phyloP scores from a whole-genome alignment of 2,113 vertebrate species.

The Atlantisia rogersi region DNA sequence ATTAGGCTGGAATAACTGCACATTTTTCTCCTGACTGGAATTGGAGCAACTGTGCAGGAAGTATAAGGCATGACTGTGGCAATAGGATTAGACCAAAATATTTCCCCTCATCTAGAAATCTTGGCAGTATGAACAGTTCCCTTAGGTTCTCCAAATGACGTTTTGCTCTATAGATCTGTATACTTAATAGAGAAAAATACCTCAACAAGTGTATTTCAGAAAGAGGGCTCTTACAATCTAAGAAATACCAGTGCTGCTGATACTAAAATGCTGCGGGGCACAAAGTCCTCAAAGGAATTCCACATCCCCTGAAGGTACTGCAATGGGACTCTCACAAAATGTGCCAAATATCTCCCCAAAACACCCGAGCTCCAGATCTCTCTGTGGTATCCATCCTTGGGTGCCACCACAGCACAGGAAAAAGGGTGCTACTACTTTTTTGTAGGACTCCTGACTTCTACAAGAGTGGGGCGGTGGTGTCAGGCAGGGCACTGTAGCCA shows the following conservation, averaged over 20 bases:
- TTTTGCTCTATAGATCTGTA: background rate
- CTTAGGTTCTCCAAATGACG: background rate
- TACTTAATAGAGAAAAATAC: background rate
- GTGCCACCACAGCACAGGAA: background rate
- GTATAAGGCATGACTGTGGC: background rate
- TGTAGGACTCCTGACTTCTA: background rate
- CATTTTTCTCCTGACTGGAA: background rate
- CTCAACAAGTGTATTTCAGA: background rate
- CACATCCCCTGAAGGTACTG: background rate
- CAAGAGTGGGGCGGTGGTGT: background rate
- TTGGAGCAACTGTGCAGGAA: background rate
- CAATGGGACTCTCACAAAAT: background rate
- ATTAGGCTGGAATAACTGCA: background rate
- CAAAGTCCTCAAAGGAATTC: background rate
- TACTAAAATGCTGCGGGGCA: background rate
- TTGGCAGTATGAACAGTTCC: background rate
- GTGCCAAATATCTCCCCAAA: background rate
- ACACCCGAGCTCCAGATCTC: background rate
- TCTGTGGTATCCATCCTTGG: background rate
- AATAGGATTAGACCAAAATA: conserved; percentile 6
- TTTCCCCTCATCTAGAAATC: conserved; percentile 7
- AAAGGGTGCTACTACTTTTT: background rate
- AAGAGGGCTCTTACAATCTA: background rate
- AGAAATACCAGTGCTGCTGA: background rate
- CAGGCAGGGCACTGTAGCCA: background rate